Evolutionary conservation across 2,888 invertebrate genomes (phyloP), one percentile per base, ranked within the genome.

Genomic region (Odontocolon sp.): DNA sequence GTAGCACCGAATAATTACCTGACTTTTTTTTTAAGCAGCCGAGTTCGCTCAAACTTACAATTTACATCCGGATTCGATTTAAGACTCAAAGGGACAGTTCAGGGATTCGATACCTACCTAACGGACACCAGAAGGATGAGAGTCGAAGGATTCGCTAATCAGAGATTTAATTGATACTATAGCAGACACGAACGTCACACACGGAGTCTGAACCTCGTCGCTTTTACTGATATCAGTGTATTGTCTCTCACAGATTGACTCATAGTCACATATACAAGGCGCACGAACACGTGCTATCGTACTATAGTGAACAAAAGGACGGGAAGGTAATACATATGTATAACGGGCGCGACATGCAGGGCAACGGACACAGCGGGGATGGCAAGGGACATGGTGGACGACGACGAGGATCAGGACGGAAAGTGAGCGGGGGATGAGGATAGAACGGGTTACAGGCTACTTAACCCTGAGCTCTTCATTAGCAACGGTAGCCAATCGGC

Each of bases 91-190:
- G 57, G 47, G 23, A 23, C 26, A 18, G 45, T 42, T 21, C 21
- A 16, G 23, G 61, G 64, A 18, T 59, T 59, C 42, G 28, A 42
- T 40, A 42, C 31, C 18, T 59, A 8, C 3, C 8, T 28, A 11
- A 16, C 1, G 42, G 42, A 38, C 3, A 40, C 6, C 18, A n/a
- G 5, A 18, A 33, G 57, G 61, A 38, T 26, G 16, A 71, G 69
- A 82, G 80, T 81, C 80, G 85, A 83, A 84, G 82, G 84, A 82
- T 81, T 83, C 78, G 83, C 87, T 88, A 89, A 88, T 87, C 85
- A 86, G 84, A 85, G 86, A 88, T 89, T 86, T 87, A 88, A 88
- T 87, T 88, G 87, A 88, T 88, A 87, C 82, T 80, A 63, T 56
- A 80, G 80, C 78, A 77, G 80, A 85, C 85, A 86, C 83, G 84